Percentiles rank a stretch among this genome's conserved stretches.
These are phyloP conservation scores for Cheumatopsyche charites DNA, from an alignment of 1,140 invertebrate genomes.

Conservation along the genomic window DNA sequence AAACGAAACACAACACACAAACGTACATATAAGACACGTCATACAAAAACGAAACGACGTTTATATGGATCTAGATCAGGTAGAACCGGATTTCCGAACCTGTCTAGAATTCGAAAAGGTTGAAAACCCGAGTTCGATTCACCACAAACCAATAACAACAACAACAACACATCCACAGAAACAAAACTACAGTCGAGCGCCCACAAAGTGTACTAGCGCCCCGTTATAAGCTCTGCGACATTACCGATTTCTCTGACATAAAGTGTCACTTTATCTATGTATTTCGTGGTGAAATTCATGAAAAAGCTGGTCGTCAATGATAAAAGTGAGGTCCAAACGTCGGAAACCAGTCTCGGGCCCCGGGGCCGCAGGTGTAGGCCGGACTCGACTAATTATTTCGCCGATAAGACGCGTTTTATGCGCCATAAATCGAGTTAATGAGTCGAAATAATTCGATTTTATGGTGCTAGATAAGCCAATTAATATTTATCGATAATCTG, in stretches of 20 bases:
- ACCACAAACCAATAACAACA: neutral
- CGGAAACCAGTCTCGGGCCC: constrained; percentile 18
- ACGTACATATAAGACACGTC: too few species aligned
- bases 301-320: too few species aligned
- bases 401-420: constrained; percentile 41
- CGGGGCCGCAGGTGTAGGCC: constrained; percentile 27
- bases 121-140: neutral
- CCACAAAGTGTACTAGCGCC: too few species aligned
- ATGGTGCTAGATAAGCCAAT: constrained; percentile 41
- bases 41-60: neutral
- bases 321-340: too few species aligned
- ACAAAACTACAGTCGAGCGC: too few species aligned
- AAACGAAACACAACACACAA: too few species aligned
- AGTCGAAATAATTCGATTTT: constrained; percentile 45
- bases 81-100: constrained; percentile 16
- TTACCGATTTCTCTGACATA: too few species aligned
- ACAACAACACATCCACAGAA: too few species aligned
- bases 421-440: constrained; percentile 43
- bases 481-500: constrained; percentile 43
- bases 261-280: too few species aligned
- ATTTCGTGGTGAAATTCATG: too few species aligned
- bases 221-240: too few species aligned
- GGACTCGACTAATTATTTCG: constrained; percentile 39
- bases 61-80: constrained; percentile 11
- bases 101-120: constrained; percentile 7